Evolutionary conservation across 2,113 vertebrate species (phyloP).

Genomic region (Paratilapia polleni): DNA sequence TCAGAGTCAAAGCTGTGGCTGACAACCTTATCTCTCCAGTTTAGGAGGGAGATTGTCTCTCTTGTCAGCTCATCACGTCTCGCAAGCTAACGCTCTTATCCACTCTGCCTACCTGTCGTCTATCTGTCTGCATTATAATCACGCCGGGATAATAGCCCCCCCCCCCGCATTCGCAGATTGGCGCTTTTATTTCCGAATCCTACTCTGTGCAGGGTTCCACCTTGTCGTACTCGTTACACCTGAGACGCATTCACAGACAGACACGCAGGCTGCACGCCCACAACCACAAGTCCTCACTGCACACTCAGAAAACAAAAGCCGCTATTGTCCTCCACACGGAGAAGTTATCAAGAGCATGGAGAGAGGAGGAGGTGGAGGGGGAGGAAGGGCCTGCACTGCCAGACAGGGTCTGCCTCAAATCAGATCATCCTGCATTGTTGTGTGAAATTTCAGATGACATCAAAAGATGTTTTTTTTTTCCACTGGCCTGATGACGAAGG

Average conservation of each 20-base stretch:
- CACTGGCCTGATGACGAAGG: conserved; percentile 29
- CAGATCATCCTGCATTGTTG: conserved; percentile 76
- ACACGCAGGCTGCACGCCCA: conserved; percentile 51
- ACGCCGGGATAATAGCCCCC: conserved; percentile 72
- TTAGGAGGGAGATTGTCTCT: conserved; percentile 76
- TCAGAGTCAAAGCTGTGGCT: conserved; percentile 55
- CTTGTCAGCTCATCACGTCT: conserved; percentile 74
- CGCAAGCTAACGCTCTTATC: conserved; percentile 70
- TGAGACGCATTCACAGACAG: conserved; percentile 54
- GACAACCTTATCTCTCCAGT: conserved; percentile 73
- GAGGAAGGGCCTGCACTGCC: conserved; percentile 45
- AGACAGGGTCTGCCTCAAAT: conserved; percentile 75
- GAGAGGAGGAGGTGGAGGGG: conserved; percentile 26
- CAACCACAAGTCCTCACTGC: conserved; percentile 55
- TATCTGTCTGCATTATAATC: conserved; percentile 79
- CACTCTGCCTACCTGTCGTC: conserved; percentile 76
- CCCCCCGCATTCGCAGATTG: conserved; percentile 58
- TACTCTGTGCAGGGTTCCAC: conserved; percentile 22
- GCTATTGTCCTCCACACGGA: conserved; percentile 74
- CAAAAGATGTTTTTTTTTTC: conserved; percentile 68
- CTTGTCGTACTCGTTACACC: conserved; percentile 52
- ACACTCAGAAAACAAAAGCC: conserved; percentile 70
- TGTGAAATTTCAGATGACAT: conserved; percentile 81
- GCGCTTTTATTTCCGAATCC: conserved; percentile 70
- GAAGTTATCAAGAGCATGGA: conserved; percentile 73